Conservation (phyloP, 2,888 invertebrate species). For the Morpho deidamia region DNA sequence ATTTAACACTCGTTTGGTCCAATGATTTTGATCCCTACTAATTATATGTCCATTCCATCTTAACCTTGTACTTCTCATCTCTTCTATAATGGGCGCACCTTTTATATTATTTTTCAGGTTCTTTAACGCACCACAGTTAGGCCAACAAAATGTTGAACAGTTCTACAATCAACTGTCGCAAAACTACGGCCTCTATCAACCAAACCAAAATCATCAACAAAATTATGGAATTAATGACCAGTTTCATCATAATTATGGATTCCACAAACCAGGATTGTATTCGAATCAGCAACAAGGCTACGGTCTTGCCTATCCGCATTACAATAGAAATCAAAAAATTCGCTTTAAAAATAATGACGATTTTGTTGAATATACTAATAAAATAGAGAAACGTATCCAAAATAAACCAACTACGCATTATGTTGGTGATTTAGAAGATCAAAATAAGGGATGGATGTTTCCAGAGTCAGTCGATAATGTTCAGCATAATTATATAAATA, state of each 20-base stretch:
- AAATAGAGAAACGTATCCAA: constrained; percentile 54
- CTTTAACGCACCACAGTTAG: constrained; percentile 76
- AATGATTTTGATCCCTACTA: too few relatives aligned
- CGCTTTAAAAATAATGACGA: constrained; percentile 28
- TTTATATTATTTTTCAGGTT: constrained; percentile 60
- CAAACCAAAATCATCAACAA: constrained; percentile 14
- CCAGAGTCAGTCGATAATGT: constrained; percentile 33
- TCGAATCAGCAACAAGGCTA: constrained; percentile 18
- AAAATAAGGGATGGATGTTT: constrained; percentile 44
- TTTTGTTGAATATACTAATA: constrained; percentile 17
- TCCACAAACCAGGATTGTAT: constrained; percentile 20
- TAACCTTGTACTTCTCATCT: background rate
- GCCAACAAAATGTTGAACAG: constrained; percentile 51
- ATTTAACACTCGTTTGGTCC: too few relatives aligned
- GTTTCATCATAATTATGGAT: constrained; percentile 23
- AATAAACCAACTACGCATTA: constrained; percentile 36
- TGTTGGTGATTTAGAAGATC: constrained; percentile 26
- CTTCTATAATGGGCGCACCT: background rate
- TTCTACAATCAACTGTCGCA: constrained; percentile 52
- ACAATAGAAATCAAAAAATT: constrained; percentile 29
- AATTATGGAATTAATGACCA: constrained; percentile 29
- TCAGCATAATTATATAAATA: constrained; percentile 6
- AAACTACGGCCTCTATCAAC: constrained; percentile 30
- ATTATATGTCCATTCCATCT: too few relatives aligned
- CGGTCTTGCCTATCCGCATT: constrained; percentile 34